Conservation (phyloP, 2,113 vertebrate genomes). For the Petaurus breviceps region DNA sequence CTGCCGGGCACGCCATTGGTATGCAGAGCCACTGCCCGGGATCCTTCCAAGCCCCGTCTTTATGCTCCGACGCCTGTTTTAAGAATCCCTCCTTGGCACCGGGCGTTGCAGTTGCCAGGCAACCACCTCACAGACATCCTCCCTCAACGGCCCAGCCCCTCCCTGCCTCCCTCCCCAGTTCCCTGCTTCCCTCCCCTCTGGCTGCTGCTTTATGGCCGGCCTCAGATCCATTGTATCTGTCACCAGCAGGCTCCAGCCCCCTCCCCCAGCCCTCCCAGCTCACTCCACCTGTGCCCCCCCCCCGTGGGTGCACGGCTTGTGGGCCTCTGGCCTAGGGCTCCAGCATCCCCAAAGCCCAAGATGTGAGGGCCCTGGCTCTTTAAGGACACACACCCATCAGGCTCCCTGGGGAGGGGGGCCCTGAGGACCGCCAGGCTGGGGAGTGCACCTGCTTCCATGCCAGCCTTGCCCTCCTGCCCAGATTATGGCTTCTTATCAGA, state of each 20-base stretch:
- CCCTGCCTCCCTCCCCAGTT: not conserved
- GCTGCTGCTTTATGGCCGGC: not conserved
- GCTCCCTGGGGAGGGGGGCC: not conserved
- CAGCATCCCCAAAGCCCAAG: not conserved
- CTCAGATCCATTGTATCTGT: not conserved
- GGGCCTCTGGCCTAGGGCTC: not conserved
- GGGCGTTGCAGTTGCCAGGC: conserved; percentile 75
- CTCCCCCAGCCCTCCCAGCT: not conserved
- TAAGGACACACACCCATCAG: not conserved
- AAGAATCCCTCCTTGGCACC: conserved; percentile 63
- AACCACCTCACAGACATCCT: conserved; percentile 57
- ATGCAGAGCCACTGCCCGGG: conserved; percentile 52
- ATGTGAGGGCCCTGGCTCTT: not conserved
- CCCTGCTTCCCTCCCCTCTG: not conserved
- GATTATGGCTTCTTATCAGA: no score
- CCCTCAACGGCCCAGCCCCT: not conserved
- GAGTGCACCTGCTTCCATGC: not conserved
- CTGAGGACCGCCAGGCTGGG: not conserved
- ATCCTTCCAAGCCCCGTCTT: conserved; percentile 48
- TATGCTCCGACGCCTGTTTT: conserved; percentile 60
- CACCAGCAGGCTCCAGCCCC: not conserved
- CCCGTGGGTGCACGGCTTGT: not conserved
- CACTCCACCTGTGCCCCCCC: not conserved
- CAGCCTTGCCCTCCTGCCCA: no score
- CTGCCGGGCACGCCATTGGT: conserved; percentile 45